Evolutionary conservation across 2,113 vertebrate genomes (phyloP).

Genomic region (Nothobranchius kuhntae): DNA sequence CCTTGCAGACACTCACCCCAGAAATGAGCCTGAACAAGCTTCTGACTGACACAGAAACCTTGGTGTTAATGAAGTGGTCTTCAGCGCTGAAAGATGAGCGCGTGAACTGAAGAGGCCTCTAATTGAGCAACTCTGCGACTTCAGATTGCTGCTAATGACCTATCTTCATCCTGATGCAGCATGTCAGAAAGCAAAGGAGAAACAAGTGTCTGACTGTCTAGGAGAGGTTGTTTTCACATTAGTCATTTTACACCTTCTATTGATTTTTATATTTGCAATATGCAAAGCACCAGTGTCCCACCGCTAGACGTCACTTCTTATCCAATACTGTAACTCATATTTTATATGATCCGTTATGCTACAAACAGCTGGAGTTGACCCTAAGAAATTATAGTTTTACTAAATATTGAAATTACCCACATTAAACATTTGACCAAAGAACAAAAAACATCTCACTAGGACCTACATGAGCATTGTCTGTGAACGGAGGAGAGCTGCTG

Average conservation of each 20-base stretch:
- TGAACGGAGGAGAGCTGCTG: too few relatives aligned
- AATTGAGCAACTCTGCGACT: constrained; percentile 44
- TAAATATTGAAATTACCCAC: too few relatives aligned
- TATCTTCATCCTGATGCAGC: constrained; percentile 23
- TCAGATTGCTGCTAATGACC: constrained; percentile 41
- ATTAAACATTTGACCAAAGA: too few relatives aligned
- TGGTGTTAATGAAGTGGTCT: constrained; percentile 58
- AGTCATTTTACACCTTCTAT: too few relatives aligned
- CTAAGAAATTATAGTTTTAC: too few relatives aligned
- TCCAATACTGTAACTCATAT: too few relatives aligned
- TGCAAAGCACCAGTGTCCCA: too few relatives aligned
- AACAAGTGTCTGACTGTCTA: neutral
- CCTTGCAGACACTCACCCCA: constrained; percentile 6
- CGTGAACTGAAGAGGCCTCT: constrained; percentile 27
- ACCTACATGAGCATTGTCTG: too few relatives aligned
- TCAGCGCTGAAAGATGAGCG: constrained; percentile 25
- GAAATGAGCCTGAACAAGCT: constrained; percentile 4
- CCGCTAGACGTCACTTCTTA: too few relatives aligned
- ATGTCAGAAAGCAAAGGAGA: constrained; percentile 31
- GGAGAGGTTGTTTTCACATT: neutral
- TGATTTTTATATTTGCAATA: too few relatives aligned
- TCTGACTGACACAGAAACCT: constrained; percentile 34
- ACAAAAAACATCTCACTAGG: constrained; percentile 17
- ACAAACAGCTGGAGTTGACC: too few relatives aligned
- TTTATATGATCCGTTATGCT: too few relatives aligned